phyloP scores from a whole-genome alignment of 2,888 invertebrate species.

The Eupithecia subfuscata region DNA sequence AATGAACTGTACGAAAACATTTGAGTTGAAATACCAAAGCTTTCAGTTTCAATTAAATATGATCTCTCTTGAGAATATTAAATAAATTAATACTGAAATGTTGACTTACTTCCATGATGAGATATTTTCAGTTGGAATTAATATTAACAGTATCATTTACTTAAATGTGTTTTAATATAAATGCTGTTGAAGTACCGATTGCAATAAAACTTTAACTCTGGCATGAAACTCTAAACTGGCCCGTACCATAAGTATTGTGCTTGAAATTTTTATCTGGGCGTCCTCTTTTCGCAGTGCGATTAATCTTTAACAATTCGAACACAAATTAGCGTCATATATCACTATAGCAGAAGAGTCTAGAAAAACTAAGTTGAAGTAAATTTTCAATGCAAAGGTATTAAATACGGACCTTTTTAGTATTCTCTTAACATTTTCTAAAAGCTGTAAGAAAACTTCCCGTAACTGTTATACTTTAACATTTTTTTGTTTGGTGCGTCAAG shows the following conservation, averaged over 20 bases:
- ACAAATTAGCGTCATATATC: background rate
- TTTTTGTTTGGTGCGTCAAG: background rate
- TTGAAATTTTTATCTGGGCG: background rate
- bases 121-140: slow-evolving; percentile 8
- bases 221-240: too few species aligned
- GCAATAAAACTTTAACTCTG: background rate
- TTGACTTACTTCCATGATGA: slow-evolving; percentile 5
- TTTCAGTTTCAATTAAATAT: background rate
- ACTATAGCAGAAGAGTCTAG: background rate
- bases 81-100: slow-evolving; percentile 5
- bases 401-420: background rate
- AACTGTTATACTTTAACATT: background rate
- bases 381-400: background rate
- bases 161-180: background rate
- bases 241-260: background rate
- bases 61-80: slow-evolving; percentile 1
- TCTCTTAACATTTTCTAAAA: background rate
- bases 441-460: background rate
- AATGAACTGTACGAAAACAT: background rate
- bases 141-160: slow-evolving; percentile 12
- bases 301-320: background rate
- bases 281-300: background rate
- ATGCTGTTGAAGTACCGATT: background rate
- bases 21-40: slow-evolving; percentile 1
- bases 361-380: background rate